These are phyloP conservation scores for Stomorhina lunata DNA, from an alignment of 2,888 invertebrate species.

Conservation along the genomic window DNA sequence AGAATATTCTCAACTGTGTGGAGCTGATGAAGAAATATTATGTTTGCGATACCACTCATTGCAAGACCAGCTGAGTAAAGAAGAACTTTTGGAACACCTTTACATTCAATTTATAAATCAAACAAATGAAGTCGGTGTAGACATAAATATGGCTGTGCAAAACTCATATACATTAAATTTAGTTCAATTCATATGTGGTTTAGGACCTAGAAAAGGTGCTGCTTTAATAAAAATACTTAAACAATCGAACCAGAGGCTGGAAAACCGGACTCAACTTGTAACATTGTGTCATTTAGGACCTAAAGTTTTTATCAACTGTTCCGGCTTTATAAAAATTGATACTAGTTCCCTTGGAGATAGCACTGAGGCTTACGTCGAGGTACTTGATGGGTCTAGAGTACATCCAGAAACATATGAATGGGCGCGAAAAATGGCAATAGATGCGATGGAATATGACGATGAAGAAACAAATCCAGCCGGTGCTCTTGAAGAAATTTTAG, in stretches of 20 bases:
- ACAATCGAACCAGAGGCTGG: conserved; percentile 93
- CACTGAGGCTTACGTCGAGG: conserved; percentile 96
- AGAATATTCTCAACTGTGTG: conserved; percentile 97
- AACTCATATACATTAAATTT: conserved; percentile 92
- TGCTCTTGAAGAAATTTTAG: conserved; percentile 97
- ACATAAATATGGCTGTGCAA: conserved; percentile 95
- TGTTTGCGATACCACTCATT: conserved; percentile 95
- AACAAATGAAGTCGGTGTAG: conserved; percentile 98
- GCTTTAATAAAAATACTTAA: conserved; percentile 92
- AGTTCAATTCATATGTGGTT: conserved; percentile 97
- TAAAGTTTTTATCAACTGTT: conserved; percentile 98
- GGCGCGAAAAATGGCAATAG: conserved; percentile 99
- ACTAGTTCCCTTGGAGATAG: conserved; percentile 96
- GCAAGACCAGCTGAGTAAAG: conserved; percentile 90
- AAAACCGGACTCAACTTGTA: conserved; percentile 96
- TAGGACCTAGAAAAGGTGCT: conserved; percentile 96
- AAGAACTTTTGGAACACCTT: conserved; percentile 91
- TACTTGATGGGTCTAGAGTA: conserved; percentile 97
- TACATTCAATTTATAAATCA: conserved; percentile 95
- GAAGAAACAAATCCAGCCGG: conserved; percentile 98
- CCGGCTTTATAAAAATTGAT: conserved; percentile 99
- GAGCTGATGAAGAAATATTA: conserved; percentile 96
- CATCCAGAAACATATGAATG: conserved; percentile 99
- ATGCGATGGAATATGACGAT: conserved; percentile 98
- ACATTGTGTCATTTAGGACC: conserved; percentile 98